These are phyloP conservation scores for Microctenopoma steveboyesi DNA, from an alignment of 2,797 vertebrate species.

Conservation along the genomic window DNA sequence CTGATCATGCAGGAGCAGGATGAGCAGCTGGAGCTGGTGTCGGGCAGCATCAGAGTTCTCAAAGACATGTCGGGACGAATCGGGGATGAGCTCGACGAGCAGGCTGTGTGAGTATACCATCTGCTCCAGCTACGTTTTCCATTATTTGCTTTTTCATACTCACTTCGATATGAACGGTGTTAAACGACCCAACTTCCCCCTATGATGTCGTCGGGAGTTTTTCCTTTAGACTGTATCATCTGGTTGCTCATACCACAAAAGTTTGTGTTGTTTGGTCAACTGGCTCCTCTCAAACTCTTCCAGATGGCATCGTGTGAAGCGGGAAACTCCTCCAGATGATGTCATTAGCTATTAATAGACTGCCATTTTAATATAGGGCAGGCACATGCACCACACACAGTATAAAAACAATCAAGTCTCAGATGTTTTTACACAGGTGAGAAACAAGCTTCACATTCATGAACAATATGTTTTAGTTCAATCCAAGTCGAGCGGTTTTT, in stretches of 20 bases:
- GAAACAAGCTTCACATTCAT: too few species aligned
- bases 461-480: too few species aligned
- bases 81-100: conserved; percentile 88
- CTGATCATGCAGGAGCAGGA: conserved; percentile 88
- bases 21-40: conserved; percentile 88
- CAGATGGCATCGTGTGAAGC: not conserved
- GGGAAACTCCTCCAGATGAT: too few species aligned
- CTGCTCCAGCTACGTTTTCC: too few species aligned
- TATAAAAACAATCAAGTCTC: too few species aligned
- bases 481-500: too few species aligned
- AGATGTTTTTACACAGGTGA: too few species aligned
- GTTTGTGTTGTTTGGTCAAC: not conserved
- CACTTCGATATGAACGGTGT: not conserved
- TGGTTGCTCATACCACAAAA: not conserved
- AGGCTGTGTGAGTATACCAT: conserved; percentile 82
- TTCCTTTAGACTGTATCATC: not conserved
- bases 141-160: not conserved
- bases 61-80: conserved; percentile 88
- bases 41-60: conserved; percentile 87
- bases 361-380: too few species aligned
- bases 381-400: too few species aligned
- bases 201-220: not conserved
- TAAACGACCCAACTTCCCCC: not conserved
- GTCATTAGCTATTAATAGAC: too few species aligned
- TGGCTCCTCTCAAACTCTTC: too few species aligned